A percentile compares a stretch with the other conserved stretches of the same genome.
Conservation (phyloP, 2,797 vertebrate genomes). For the Spinus olivaceus region DNA sequence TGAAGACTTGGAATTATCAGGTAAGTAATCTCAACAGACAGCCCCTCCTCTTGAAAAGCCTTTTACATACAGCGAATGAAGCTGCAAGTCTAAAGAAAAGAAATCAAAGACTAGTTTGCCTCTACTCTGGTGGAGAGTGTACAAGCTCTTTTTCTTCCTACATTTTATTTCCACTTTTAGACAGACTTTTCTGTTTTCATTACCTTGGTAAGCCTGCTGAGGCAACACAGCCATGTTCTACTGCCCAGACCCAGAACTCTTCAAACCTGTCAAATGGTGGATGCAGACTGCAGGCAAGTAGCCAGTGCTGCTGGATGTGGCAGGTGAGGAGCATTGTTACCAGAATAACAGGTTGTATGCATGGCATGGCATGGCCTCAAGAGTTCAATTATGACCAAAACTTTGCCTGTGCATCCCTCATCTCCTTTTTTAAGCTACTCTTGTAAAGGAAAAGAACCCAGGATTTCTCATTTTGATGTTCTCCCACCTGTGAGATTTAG, state of each 20-base stretch:
- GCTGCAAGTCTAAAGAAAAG: not conserved
- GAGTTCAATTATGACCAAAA: not conserved
- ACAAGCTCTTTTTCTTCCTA: not conserved
- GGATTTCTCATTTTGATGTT: not conserved
- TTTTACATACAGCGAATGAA: not conserved
- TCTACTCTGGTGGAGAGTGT: not conserved
- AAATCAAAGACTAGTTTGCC: not conserved
- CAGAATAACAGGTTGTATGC: not conserved
- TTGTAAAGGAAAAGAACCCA: not conserved
- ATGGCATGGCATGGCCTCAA: not conserved
- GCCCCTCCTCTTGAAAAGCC: not conserved
- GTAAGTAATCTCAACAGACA: not conserved
- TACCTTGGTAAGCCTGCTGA: not conserved
- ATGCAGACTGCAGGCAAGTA: not conserved
- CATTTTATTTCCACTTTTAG: not conserved
- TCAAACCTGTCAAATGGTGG: not conserved
- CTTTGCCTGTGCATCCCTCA: not conserved
- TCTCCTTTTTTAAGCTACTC: not conserved
- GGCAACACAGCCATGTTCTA: not conserved
- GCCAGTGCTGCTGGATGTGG: rapidly evolving
- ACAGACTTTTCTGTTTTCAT: not conserved
- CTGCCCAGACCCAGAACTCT: not conserved
- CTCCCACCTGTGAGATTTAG: not conserved
- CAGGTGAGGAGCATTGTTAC: not conserved
- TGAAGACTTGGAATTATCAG: not conserved